Percentiles rank a stretch among this genome's conserved stretches.
phyloP scores from a whole-genome alignment of 2,797 vertebrate genomes.

The Spinus olivaceus region DNA sequence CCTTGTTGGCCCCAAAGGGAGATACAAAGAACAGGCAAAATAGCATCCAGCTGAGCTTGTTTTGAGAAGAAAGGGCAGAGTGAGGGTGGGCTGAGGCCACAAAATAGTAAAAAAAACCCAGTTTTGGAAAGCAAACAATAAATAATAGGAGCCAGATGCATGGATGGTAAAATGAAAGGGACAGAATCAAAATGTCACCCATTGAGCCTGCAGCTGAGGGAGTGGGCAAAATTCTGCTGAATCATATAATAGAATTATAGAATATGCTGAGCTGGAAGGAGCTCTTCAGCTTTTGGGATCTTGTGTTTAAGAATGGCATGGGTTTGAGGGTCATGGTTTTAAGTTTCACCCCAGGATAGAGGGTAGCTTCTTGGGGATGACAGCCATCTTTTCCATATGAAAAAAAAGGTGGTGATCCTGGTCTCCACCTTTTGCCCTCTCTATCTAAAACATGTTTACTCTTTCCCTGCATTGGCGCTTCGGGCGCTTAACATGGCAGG shows the following conservation, averaged over 20 bases:
- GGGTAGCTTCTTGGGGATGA: background rate
- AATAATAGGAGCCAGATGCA: background rate
- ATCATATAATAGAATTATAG: background rate
- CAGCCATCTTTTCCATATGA: background rate
- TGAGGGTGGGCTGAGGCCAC: background rate
- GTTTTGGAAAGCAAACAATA: background rate
- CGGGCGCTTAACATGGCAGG: rapidly evolving
- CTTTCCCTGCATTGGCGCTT: background rate
- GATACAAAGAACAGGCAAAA: background rate
- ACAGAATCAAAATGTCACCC: background rate
- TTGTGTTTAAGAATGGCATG: background rate
- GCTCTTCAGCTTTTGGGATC: background rate
- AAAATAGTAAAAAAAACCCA: rapidly evolving
- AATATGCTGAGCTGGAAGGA: background rate
- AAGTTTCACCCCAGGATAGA: background rate
- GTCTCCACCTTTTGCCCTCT: background rate
- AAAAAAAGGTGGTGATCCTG: background rate
- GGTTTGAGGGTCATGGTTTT: background rate
- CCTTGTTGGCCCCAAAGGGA: background rate
- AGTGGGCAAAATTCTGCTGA: background rate
- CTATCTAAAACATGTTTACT: background rate
- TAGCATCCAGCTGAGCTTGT: background rate
- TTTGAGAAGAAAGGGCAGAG: background rate
- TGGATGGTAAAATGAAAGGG: background rate
- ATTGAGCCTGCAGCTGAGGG: background rate